These are phyloP conservation scores for Varanus salvator DNA, from an alignment of 2,113 vertebrate genomes.

Conservation along the genomic window DNA sequence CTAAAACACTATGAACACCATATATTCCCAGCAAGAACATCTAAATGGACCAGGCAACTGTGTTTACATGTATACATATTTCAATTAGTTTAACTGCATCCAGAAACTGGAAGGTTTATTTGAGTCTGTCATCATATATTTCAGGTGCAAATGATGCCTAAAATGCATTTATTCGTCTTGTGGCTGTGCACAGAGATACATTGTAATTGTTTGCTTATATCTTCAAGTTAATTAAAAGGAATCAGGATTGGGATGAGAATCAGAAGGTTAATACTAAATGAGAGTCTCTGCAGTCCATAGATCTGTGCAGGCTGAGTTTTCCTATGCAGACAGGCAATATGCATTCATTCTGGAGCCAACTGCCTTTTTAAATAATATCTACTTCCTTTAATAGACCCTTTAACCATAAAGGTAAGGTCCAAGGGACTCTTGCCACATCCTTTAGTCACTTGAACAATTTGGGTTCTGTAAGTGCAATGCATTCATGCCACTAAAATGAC, in stretches of 20 bases:
- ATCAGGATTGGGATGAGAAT: conserved; percentile 8
- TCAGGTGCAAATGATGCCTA: not conserved
- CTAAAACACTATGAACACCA: not conserved
- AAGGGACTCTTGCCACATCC: not conserved
- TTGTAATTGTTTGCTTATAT: conserved; percentile 13
- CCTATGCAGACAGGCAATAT: not conserved
- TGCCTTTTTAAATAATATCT: not conserved
- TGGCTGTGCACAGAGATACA: not conserved
- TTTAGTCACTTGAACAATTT: not conserved
- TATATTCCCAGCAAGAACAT: not conserved
- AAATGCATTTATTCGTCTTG: not conserved
- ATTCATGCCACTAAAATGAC: no score
- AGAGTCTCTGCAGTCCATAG: not conserved
- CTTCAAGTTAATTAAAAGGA: conserved; percentile 14
- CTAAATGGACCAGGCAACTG: not conserved
- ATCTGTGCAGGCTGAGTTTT: not conserved
- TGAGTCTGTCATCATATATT: not conserved
- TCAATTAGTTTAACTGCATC: not conserved
- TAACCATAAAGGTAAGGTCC: not conserved
- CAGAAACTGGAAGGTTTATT: not conserved
- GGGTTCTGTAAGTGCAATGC: no score
- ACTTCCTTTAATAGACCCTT: not conserved
- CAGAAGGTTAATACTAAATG: not conserved
- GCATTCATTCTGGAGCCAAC: not conserved
- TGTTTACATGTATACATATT: not conserved